Conservation (phyloP, 1,140 invertebrate species). For the Pteromalus puparum region DNA sequence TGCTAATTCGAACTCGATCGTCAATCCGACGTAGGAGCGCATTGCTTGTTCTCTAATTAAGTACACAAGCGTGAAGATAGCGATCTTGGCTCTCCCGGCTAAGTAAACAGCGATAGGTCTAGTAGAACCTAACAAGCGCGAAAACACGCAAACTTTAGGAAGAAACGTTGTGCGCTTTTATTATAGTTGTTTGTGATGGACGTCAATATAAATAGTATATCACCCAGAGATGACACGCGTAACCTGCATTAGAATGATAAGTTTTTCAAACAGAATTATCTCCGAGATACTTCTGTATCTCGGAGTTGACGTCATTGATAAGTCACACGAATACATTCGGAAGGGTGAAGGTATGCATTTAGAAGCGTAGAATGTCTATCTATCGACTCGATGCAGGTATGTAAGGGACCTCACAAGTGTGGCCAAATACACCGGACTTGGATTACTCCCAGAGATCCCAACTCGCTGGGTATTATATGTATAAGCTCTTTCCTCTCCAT, state of each 20-base stretch:
- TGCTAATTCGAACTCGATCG: constrained; percentile 30
- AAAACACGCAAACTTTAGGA: constrained; percentile 1
- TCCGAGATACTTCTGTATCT: constrained; percentile 6
- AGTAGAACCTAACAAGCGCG: constrained; percentile 15
- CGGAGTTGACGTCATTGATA: neutral
- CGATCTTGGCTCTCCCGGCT: neutral
- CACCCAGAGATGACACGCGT: neutral
- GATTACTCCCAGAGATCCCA: constrained; percentile 21
- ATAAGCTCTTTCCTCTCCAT: neutral
- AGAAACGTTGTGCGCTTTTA: neutral
- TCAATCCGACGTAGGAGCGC: neutral
- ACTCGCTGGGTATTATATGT: neutral
- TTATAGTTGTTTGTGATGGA: neutral
- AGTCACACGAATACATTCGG: neutral
- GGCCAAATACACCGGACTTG: neutral
- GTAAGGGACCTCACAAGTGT: neutral
- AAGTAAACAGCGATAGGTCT: neutral
- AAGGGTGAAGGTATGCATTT: neutral
- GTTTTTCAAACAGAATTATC: constrained; percentile 34
- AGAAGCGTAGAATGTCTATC: neutral
- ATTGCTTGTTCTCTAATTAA: constrained; percentile 50
- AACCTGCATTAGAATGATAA: neutral
- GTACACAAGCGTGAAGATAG: constrained; percentile 26
- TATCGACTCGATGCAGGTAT: neutral
- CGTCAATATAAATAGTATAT: neutral